Base-by-base conservation (phyloP, 2,888 invertebrate genomes). In the Drosophila meridionalis region DNA sequence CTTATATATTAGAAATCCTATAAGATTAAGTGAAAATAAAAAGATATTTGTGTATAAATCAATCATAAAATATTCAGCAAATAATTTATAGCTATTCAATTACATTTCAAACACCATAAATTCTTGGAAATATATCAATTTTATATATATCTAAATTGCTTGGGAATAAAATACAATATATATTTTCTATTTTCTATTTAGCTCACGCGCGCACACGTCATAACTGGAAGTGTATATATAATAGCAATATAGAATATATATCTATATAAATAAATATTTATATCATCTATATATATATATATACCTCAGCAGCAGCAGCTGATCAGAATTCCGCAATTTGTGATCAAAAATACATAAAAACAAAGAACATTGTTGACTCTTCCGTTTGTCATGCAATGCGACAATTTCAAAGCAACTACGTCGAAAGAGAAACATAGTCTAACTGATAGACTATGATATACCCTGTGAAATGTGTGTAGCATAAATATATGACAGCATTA, bases 301-400 rank as follows among this genome's bases (percentile, higher is more conserved):
- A 32, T 48, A 63, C 56, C 42, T 43, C 8, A 40, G 28, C 30
- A 12, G 32, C 40, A 47, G 52, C 61, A 60, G 38, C 65, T 55
- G 78, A 84, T 78, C 66, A 62, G 65, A 73, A 79, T 67, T 57
- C 68, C 59, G 65, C 76, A 76, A 62, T 57, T 79, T 72, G 62
- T 69, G 79, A 76, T 79, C 79, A 82, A 75, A 82, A 75, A 71
- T 73, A 69, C 59, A 77, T 80, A 66, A 77, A 77, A 77, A 77
- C 66, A 79, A 78, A 71, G 57, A 66, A 69, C 50, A 76, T 72
- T 78, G 66, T 76, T 50, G 58, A 64, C 48, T 71, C 66, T 72
- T 74, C 50, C 70, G 70, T 65, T 76, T 76, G 65, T 66, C 76
- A 79, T 58, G 72, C 79, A 50, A 78, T 72, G 50, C 52, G 59